Conservation (phyloP, 2,797 vertebrate genomes). For the Syngnathus acus region DNA sequence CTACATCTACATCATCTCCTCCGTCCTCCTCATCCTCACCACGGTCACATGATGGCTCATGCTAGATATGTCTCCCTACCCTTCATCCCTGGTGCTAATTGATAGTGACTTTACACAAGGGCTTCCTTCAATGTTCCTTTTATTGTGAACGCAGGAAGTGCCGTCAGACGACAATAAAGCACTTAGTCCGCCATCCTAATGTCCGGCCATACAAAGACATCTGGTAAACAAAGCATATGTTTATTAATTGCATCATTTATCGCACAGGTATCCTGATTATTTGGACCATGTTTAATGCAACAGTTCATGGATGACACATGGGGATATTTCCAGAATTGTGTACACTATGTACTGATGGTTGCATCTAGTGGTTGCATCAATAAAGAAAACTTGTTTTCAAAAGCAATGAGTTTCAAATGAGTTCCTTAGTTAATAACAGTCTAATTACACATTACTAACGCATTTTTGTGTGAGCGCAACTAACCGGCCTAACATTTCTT, state of each 20-base stretch:
- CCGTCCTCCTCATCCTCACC: conserved; percentile 59
- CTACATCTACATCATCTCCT: conserved; percentile 67
- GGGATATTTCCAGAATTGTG: conserved; percentile 11
- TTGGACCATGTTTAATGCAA: conserved; percentile 5
- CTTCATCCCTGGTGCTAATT: conserved; percentile 55
- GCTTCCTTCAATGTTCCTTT: conserved; percentile 1
- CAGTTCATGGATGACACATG: conserved; percentile 3
- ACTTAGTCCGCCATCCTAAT: conserved; percentile 1
- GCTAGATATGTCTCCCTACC: conserved; percentile 69
- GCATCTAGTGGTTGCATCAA: conserved; percentile 41
- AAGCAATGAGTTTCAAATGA: conserved; percentile 57
- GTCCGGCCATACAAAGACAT: conserved; percentile 4
- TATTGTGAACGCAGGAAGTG: conserved; percentile 2
- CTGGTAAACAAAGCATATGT: conserved; percentile 29
- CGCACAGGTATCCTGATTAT: conserved; percentile 13
- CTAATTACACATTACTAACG: conserved; percentile 50
- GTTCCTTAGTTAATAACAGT: conserved; percentile 56
- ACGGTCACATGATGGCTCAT: conserved; percentile 62
- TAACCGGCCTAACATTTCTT: neutral
- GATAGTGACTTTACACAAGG: conserved; percentile 47
- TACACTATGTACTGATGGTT: conserved; percentile 39
- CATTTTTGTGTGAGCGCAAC: conserved; percentile 14
- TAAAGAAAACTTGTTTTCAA: conserved; percentile 58
- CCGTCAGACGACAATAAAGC: conserved; percentile 2
- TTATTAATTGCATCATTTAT: conserved; percentile 19